A percentile compares a stretch with the other conserved stretches of the same genome.
phyloP scores from a whole-genome alignment of 2,888 invertebrate species.

The Cryptocephalus moraei region DNA sequence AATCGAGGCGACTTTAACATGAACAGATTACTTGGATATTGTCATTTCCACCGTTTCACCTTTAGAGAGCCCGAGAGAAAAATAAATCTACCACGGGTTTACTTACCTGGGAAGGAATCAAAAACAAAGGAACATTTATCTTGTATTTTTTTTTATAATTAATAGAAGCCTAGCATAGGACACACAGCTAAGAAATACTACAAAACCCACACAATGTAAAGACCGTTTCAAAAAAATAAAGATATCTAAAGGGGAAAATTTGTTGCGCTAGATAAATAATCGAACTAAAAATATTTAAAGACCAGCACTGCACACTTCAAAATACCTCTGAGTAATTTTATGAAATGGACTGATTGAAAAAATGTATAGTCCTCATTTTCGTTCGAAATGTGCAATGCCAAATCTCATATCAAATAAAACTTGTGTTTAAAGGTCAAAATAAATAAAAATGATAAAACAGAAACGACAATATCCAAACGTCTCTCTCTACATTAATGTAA shows the following conservation, averaged over 20 bases:
- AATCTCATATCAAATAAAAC: no score
- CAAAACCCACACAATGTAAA: conserved; percentile 26
- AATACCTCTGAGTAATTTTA: no score
- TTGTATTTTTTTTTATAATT: conserved; percentile 4
- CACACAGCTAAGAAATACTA: conserved; percentile 33
- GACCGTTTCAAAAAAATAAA: conserved; percentile 17
- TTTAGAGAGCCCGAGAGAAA: background rate
- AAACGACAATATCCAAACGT: conserved; percentile 32
- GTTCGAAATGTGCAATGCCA: no score
- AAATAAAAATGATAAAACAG: conserved; percentile 5
- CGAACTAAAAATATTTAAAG: background rate
- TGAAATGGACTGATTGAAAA: no score
- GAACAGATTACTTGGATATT: no score
- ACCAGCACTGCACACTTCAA: no score
- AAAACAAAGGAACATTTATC: conserved; percentile 10
- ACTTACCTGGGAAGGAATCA: conserved; percentile 23
- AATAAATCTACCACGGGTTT: conserved; percentile 15
- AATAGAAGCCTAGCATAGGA: conserved; percentile 29
- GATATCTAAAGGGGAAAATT: conserved; percentile 9
- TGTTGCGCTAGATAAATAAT: conserved; percentile 8
- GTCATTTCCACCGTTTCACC: background rate
- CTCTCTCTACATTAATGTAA: conserved; percentile 13
- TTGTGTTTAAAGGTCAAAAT: conserved; percentile 1
- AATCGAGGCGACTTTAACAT: background rate
- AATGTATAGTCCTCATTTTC: no score